A percentile compares a stretch with the other conserved stretches of the same genome.
phyloP scores from a whole-genome alignment of 2,113 vertebrate genomes.

The Gobius niger region DNA sequence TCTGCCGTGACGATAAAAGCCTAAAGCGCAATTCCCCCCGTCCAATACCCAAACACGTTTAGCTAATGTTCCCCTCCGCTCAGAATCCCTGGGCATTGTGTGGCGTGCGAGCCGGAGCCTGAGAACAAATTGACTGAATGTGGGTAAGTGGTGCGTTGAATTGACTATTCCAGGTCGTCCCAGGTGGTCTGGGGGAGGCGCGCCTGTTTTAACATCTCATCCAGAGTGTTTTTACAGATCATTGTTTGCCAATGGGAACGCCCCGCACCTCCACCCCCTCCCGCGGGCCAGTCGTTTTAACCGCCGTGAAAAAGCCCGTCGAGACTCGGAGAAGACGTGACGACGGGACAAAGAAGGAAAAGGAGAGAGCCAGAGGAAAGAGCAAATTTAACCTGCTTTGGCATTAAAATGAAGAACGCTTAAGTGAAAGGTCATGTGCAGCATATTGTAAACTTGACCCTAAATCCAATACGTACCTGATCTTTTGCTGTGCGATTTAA shows the following conservation, averaged over 20 bases:
- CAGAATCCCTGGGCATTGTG: conserved; percentile 12
- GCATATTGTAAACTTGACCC: too few relatives aligned
- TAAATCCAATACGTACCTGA: too few relatives aligned
- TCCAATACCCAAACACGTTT: conserved; percentile 7
- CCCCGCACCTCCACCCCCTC: too few relatives aligned
- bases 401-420: too few relatives aligned
- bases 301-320: conserved; percentile 48
- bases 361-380: conserved; percentile 17
- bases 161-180: conserved; percentile 58
- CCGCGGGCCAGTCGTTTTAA: conserved; percentile 50
- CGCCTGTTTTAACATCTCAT: conserved; percentile 59
- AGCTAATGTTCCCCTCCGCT: conserved; percentile 21
- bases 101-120: conserved; percentile 28
- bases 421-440: too few relatives aligned
- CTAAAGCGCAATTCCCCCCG: conserved; percentile 5
- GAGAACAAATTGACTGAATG: conserved; percentile 53
- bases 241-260: conserved; percentile 57
- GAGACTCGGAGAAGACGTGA: conserved; percentile 35
- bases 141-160: conserved; percentile 63
- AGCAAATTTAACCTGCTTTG: too few relatives aligned
- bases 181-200: conserved; percentile 49
- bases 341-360: conserved; percentile 28
- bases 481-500: too few relatives aligned
- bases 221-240: conserved; percentile 55
- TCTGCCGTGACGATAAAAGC: conserved; percentile 15